Evolutionary conservation across 1,140 invertebrate species (phyloP).

Genomic region (Drosophila varians): DNA sequence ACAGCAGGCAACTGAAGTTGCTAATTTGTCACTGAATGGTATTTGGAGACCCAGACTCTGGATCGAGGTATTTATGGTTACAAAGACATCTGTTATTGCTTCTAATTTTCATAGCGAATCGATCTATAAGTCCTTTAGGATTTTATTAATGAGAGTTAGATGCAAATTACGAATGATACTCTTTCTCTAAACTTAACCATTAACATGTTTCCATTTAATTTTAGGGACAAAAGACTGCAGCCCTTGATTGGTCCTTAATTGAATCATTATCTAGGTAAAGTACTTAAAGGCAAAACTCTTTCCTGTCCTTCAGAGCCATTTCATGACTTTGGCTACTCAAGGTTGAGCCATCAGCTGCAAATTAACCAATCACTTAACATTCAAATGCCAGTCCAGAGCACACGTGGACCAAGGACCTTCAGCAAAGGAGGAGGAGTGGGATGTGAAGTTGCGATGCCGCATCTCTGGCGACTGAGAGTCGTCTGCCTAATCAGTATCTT

Average conservation of each 20-base stretch:
- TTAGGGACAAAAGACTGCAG: background rate
- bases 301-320: background rate
- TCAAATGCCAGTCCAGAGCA: conserved; percentile 55
- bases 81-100: background rate
- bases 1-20: conserved; percentile 34
- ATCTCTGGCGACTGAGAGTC: conserved; percentile 36
- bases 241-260: background rate
- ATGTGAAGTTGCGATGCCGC: conserved; percentile 20
- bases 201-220: too few species aligned
- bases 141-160: too few species aligned
- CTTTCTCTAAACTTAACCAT: too few species aligned
- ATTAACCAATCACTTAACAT: conserved; percentile 79
- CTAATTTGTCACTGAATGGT: conserved; percentile 44
- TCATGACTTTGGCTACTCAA: conserved; percentile 12
- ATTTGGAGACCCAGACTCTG: conserved; percentile 23
- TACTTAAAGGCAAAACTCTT: conserved; percentile 1
- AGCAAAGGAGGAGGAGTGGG: conserved; percentile 1
- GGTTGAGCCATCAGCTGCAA: conserved; percentile 28
- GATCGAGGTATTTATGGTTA: conserved; percentile 8
- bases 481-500: conserved; percentile 62
- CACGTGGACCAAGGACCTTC: conserved; percentile 31
- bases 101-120: too few species aligned
- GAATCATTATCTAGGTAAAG: background rate
- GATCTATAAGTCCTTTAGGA: background rate
- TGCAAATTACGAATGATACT: too few species aligned